Percentiles rank a stretch among this genome's conserved stretches.
Conservation (phyloP, 2,888 invertebrate species). For the Conchocele bisecta region DNA sequence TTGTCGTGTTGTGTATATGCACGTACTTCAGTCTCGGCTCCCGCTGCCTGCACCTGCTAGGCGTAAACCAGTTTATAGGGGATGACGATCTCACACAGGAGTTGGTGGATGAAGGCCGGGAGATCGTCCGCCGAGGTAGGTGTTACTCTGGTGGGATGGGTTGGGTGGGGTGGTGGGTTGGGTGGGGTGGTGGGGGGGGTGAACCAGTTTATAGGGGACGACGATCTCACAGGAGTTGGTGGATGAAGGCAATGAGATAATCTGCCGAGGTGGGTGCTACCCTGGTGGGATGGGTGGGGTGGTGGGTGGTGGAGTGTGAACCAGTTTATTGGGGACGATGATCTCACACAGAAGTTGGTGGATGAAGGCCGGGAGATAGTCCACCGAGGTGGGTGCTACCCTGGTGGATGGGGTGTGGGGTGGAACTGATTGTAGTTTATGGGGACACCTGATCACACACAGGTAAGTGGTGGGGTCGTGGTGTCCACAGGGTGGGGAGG, state of each 20-base stretch:
- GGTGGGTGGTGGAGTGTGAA: no score
- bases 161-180: no score
- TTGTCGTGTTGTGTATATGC: constrained; percentile 94
- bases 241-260: constrained; percentile 95
- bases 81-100: constrained; percentile 97
- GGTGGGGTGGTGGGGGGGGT: no score
- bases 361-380: constrained; percentile 97
- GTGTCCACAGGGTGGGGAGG: no score
- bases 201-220: constrained; percentile 98
- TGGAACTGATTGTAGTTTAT: no score
- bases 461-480: no score
- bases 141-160: neutral
- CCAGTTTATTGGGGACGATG: constrained; percentile 97
- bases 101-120: constrained; percentile 95
- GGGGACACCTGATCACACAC: no score
- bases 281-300: no score
- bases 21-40: constrained; percentile 97
- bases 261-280: constrained; percentile 92
- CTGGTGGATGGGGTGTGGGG: no score
- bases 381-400: constrained; percentile 90
- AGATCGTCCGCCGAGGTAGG: constrained; percentile 93
- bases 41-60: constrained; percentile 93
- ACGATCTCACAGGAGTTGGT: constrained; percentile 96
- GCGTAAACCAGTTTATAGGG: constrained; percentile 95
- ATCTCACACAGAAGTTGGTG: constrained; percentile 95